Evolutionary conservation across 2,113 vertebrate species (phyloP), one percentile per base, ranked within the genome.

Genomic region (Camelus bactrianus): DNA sequence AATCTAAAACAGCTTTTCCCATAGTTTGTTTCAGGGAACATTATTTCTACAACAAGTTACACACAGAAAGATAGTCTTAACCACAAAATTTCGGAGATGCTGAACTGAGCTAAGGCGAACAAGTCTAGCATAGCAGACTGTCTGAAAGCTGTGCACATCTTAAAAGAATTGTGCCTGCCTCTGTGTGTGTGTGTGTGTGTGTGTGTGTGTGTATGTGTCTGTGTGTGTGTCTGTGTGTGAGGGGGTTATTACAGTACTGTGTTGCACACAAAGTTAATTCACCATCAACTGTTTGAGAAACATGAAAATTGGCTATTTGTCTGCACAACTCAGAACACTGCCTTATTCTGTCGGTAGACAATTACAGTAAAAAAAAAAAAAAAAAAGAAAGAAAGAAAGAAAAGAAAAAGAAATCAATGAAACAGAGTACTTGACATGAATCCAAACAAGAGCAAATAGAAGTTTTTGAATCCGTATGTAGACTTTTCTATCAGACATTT

Each of bases 231-330:
- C 3, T 24, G 9, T 4, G 5, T 30, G 24, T 46, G 48, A 16
- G 32, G 20, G 22, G 19, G 4, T 4, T 14, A 15, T 58, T 28
- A 67, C 13, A 65, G 32, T 6, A 11, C 1, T 19, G 4, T 52
- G 58, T 30, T 30, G 32, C 24, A 13, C 58, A 30, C 65, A 62
- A 60, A 87, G 8, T 69, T 28, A 65, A 94, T n/a, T 76, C 46
- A 82, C 76, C 50, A 92, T 35, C 83, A 73, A 92, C 69, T 26
- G 35, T 64, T 67, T 35, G 56, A 96, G 62, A 94, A 76, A 84
- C 14, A 58, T 46, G 84, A 38, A 70, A 30, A 30, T 70, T 35
- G 16, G 15, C 58, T 16, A 38, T 38, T 54, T 30, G 35, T 72
- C 60, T 58, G 42, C 26, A 60, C 30, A 67, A 22, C 20, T 79